phyloP scores from a whole-genome alignment of 2,888 invertebrate genomes.

The Liodrosophila aerea region DNA sequence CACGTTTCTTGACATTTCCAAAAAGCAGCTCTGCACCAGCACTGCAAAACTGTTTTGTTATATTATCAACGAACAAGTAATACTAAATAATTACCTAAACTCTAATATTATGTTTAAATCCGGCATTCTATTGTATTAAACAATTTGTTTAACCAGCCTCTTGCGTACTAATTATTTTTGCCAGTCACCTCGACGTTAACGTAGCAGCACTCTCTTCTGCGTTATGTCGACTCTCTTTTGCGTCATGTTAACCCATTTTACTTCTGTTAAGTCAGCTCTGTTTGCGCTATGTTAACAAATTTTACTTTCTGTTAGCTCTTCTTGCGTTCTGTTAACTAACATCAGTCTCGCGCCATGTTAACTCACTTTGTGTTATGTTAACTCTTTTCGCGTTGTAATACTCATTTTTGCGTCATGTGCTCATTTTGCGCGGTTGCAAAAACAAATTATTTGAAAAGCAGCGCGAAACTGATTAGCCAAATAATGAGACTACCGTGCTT shows the following conservation, averaged over 20 bases:
- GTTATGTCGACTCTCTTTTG: too few relatives aligned
- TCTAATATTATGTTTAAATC: conserved; percentile 74
- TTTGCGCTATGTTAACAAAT: too few relatives aligned
- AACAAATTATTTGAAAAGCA: too few relatives aligned
- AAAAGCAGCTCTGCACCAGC: conserved; percentile 97
- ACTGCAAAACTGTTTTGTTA: conserved; percentile 81
- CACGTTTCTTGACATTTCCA: conserved; percentile 89
- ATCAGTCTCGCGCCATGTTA: background rate
- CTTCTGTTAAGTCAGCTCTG: too few relatives aligned
- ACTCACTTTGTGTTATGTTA: conserved; percentile 3
- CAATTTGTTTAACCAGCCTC: conserved; percentile 4
- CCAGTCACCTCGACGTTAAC: too few relatives aligned
- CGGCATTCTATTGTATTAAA: conserved; percentile 18
- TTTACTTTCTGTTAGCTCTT: background rate
- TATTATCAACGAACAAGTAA: background rate
- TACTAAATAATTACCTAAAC: conserved; percentile 65
- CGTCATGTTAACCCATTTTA: too few relatives aligned
- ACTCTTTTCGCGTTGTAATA: too few relatives aligned
- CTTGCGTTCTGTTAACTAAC: conserved; percentile 4
- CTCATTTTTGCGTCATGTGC: too few relatives aligned
- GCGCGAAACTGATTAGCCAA: too few relatives aligned
- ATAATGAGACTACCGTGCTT: too few relatives aligned
- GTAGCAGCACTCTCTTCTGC: too few relatives aligned
- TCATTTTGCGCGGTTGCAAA: conserved; percentile 1
- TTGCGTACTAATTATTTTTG: conserved; percentile 15